Evolutionary conservation across 2,888 invertebrate species (phyloP), one percentile per base, ranked within the genome.

Genomic region (Dermolepida albohirtum): DNA sequence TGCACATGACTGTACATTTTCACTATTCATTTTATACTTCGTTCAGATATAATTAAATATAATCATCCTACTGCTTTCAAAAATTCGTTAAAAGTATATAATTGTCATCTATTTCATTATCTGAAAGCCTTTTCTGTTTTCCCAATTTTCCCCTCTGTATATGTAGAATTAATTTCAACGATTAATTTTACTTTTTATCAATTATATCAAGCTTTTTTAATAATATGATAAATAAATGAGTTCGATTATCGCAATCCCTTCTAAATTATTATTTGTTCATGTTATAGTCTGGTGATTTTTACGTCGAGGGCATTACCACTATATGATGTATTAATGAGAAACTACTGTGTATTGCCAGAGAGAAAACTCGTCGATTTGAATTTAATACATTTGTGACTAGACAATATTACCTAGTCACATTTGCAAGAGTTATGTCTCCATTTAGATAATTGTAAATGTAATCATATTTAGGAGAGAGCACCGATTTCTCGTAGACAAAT

Each of bases 401-500:
- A 62, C 47, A 62, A 62, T 34, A 16, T 12, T 22, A 34, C 1
- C 12, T 8, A 62, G 59, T 29, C 34, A 34, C 59, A 62, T 62
- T 62, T 62, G 59, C 59, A 62, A 62, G 54, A 62, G 59, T 47
- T 62, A 62, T 16, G 34, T 62, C 27, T 47, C 34, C 27, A 47
- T 62, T 47, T 47, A 62, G 47, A 34, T 39, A 62, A 62, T 62
- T 62, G 59, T 29, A 47, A 62, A 62, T 47, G 59, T 62, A 62
- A 62, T 62, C 59, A 62, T 47, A 47, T 59, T 44, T 41, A 59
- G 29, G 29, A 34, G 59, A 41, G 14, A 47, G 52, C 54, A 54
- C 64, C 39, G 68, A 64, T 68, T 67, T 67, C 62, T 63, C 64
- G 64, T 68, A 41, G 62, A 64, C 55, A 66, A 66, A 66, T 50